Conservation (phyloP, 2,113 vertebrate species). For the Maccullochella peelii region DNA sequence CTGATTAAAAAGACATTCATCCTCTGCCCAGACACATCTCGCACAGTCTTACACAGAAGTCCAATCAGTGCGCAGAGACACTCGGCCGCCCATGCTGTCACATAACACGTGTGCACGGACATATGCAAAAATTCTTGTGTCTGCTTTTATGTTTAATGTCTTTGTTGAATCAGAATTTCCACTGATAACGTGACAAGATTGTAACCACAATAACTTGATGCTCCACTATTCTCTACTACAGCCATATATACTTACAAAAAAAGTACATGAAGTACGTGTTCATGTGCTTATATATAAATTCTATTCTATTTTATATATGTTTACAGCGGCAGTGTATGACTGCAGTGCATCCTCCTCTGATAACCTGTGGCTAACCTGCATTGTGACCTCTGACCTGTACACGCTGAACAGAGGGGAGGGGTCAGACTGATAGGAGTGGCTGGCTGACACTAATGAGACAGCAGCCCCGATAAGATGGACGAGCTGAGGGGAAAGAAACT, state of each 20-base stretch:
- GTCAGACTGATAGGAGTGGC: slow-evolving; percentile 45
- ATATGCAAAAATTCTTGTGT: background rate
- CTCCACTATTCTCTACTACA: background rate
- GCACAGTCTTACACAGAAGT: slow-evolving; percentile 48
- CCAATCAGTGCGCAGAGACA: slow-evolving; percentile 39
- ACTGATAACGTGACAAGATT: background rate
- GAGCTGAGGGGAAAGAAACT: slow-evolving; percentile 40
- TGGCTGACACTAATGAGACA: slow-evolving; percentile 70
- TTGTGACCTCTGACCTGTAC: slow-evolving; percentile 54
- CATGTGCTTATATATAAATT: background rate
- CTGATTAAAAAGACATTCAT: slow-evolving; percentile 75
- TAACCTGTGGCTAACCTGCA: slow-evolving; percentile 37
- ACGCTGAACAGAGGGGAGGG: slow-evolving; percentile 26
- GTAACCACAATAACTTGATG: background rate
- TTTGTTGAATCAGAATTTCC: slow-evolving; percentile 22
- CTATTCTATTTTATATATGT: background rate
- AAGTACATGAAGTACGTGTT: background rate
- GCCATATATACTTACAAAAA: background rate
- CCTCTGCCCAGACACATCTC: slow-evolving; percentile 53
- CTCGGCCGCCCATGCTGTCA: slow-evolving; percentile 32
- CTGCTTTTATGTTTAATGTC: background rate
- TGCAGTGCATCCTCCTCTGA: slow-evolving; percentile 27
- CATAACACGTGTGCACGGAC: slow-evolving; percentile 18
- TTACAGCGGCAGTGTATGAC: slow-evolving; percentile 1
- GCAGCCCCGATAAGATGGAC: slow-evolving; percentile 50